A percentile compares a stretch with the other conserved stretches of the same genome.
These are phyloP conservation scores for Mormyrops boulengeri DNA, from an alignment of 2,797 vertebrate genomes.

Conservation along the genomic window DNA sequence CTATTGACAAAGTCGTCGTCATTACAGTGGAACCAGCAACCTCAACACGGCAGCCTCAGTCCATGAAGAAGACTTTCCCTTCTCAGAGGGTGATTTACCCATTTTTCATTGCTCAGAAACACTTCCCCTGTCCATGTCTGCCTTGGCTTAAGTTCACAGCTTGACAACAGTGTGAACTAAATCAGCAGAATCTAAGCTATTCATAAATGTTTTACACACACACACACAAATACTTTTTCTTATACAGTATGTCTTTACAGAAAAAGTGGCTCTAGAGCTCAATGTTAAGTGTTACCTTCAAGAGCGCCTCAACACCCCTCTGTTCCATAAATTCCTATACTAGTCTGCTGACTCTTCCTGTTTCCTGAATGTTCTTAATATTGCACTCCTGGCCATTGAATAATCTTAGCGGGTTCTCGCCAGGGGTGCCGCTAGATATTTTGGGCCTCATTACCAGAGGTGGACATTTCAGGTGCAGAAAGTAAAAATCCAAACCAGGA, in stretches of 20 bases:
- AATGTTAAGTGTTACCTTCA: neutral
- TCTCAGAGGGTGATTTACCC: neutral
- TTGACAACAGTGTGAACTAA: too few species aligned
- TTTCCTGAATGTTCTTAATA: neutral
- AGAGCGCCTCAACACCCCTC: neutral
- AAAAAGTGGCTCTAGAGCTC: neutral
- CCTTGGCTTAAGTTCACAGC: neutral
- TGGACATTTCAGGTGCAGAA: neutral
- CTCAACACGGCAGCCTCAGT: neutral
- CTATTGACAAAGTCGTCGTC: neutral
- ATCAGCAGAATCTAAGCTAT: neutral
- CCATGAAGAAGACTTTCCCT: neutral
- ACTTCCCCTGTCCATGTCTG: neutral
- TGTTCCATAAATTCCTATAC: neutral
- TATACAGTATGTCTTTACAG: neutral
- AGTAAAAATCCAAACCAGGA: neutral
- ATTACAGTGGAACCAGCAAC: neutral
- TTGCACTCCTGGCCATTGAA: neutral
- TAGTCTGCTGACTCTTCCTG: neutral
- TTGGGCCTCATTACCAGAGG: neutral
- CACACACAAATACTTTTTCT: neutral
- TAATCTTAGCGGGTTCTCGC: neutral
- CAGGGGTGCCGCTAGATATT: neutral
- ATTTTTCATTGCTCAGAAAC: neutral
- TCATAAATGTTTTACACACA: neutral